Evolutionary conservation across 2,797 vertebrate species (phyloP).

Genomic region (Xiphorhynchus erythropygius): DNA sequence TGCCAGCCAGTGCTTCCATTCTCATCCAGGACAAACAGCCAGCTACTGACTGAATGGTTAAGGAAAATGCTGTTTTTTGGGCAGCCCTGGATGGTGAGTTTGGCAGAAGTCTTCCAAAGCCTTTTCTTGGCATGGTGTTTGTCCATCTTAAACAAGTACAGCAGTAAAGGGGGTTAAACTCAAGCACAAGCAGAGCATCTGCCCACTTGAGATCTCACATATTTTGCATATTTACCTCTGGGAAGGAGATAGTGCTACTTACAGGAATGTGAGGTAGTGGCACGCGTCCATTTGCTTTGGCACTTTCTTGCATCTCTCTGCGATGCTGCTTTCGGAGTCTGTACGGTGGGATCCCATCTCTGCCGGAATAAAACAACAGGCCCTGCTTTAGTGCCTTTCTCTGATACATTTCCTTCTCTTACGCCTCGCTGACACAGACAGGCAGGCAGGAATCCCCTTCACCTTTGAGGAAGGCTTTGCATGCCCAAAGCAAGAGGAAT

Average conservation of each 20-base stretch:
- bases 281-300: slow-evolving; percentile 96
- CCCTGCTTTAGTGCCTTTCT: not conserved
- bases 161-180: not conserved
- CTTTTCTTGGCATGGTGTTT: not conserved
- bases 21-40: not conserved
- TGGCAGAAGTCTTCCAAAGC: not conserved
- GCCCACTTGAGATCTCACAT: not conserved
- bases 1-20: not conserved
- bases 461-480: not conserved
- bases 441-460: not conserved
- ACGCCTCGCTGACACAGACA: not conserved
- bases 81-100: not conserved
- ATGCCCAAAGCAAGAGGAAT: not conserved
- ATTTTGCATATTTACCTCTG: slow-evolving; percentile 21
- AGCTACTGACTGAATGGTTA: not conserved
- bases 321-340: slow-evolving; percentile 93
- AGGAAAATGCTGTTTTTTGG: not conserved
- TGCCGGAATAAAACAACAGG: slow-evolving; percentile 59
- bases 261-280: slow-evolving; percentile 99
- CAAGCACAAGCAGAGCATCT: not conserved
- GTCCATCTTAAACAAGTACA: not conserved
- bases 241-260: slow-evolving; percentile 73
- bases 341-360: slow-evolving; percentile 94
- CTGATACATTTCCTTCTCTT: rapidly evolving
- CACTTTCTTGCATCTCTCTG: slow-evolving; percentile 96